These are phyloP conservation scores for Gavia stellata DNA, from an alignment of 2,113 vertebrate genomes.

Conservation along the genomic window DNA sequence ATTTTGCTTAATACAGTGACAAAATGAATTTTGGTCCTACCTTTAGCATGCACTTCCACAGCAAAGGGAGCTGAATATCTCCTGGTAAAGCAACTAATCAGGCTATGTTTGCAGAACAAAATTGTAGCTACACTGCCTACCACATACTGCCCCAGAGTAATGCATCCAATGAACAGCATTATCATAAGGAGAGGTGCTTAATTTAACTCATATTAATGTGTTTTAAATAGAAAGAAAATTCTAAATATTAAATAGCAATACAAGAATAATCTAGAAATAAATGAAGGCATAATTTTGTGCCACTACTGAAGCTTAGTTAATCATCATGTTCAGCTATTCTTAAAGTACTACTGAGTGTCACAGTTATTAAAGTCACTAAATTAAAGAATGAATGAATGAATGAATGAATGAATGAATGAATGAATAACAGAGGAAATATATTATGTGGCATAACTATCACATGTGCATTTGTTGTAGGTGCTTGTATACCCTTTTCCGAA, in stretches of 20 bases:
- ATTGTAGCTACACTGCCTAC: neutral
- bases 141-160: accelerated
- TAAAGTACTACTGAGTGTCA: neutral
- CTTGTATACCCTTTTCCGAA: neutral
- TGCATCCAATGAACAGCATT: neutral
- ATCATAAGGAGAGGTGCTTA: neutral
- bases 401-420: neutral
- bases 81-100: neutral
- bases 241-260: neutral
- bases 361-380: neutral
- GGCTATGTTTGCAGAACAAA: neutral
- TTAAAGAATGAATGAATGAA: neutral
- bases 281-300: neutral
- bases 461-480: neutral
- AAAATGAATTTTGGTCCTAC: neutral
- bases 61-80: neutral
- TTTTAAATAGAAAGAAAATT: neutral
- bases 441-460: neutral
- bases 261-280: neutral
- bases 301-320: neutral
- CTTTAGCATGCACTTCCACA: neutral
- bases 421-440: neutral
- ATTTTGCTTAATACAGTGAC: neutral
- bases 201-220: neutral
- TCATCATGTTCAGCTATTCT: neutral